Base-by-base conservation (phyloP, 2,888 invertebrate species). In the Blastobasis adustella region DNA sequence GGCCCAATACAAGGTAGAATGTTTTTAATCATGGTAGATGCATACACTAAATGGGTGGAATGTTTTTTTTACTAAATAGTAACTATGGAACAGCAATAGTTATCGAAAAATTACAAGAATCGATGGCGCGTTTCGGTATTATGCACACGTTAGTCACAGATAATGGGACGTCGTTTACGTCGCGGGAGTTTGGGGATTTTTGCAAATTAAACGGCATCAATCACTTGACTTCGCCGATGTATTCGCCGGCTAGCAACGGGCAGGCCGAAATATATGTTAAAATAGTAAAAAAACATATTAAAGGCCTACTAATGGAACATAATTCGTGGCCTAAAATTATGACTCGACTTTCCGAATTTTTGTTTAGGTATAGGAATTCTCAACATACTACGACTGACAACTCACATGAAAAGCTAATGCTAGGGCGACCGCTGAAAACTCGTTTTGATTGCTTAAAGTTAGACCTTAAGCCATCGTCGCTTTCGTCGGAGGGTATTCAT, bases 271-370 rank as follows among this genome's bases (percentile, higher is more conserved):
- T 44, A 43, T 56, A 53, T 6, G 62, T 62, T 1, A 62, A 64
- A 46, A 50, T 61, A 4, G 45, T 58, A 6, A 61, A 64, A 49
- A 61, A 57, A 40, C 57, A 52, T 2, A 53, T 61, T 40, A 62
- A 56, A 49, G 23, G 23, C 23, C 3, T 23, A 23, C 23, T 23
- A 23, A 23, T 23, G 23, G 23, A 23, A 23, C 23, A 23, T 23
- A 23, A 23, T 23, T 23, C 23, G 23, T 23, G 23, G 23, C 2
- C 23, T 23, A 23, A 23, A 23, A 23, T 23, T 23, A 23, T 23
- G n/a, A n/a, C n/a, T n/a, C n/a, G n/a, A n/a, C n/a, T n/a, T n/a
- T n/a, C n/a, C n/a, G n/a, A n/a, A n/a, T n/a, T n/a, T n/a, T n/a
- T n/a, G n/a, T n/a, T n/a, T n/a, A n/a, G n/a, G n/a, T n/a, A n/a